A percentile compares a stretch with the other conserved stretches of the same genome.
phyloP scores from a whole-genome alignment of 2,113 vertebrate species.

The Haliaeetus leucogaster region DNA sequence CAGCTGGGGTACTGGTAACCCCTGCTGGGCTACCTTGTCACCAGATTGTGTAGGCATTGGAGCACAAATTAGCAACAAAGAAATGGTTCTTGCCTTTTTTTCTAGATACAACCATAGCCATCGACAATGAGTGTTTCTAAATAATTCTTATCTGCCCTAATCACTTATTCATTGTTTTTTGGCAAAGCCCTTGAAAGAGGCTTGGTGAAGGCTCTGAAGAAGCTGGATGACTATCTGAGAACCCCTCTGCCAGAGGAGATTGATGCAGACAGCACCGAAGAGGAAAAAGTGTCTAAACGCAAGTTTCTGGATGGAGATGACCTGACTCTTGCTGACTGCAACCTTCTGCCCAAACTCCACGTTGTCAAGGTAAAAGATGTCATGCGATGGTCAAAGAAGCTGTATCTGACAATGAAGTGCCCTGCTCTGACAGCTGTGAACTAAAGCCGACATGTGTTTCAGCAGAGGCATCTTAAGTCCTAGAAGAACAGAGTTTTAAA shows the following conservation, averaged over 20 bases:
- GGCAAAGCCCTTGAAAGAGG: slow-evolving; percentile 84
- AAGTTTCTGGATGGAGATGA: slow-evolving; percentile 92
- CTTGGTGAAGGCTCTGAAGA: slow-evolving; percentile 86
- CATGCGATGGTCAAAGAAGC: background rate
- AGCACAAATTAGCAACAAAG: background rate
- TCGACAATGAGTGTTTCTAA: background rate
- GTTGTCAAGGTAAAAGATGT: slow-evolving; percentile 88
- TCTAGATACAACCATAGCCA: background rate
- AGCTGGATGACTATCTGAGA: slow-evolving; percentile 90
- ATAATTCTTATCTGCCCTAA: background rate
- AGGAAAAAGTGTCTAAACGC: slow-evolving; percentile 84
- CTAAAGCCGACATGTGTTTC: background rate
- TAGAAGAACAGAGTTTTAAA: background rate
- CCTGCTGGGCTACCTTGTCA: background rate
- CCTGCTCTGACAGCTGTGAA: background rate
- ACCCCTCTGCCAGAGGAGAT: slow-evolving; percentile 90
- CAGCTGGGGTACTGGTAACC: background rate
- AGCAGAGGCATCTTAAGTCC: background rate
- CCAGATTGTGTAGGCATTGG: background rate
- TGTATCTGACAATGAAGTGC: background rate
- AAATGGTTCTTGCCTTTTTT: background rate
- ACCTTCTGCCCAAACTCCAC: slow-evolving; percentile 96
- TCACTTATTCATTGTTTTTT: background rate
- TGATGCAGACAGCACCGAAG: slow-evolving; percentile 81
- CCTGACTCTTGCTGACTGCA: slow-evolving; percentile 94